These are phyloP conservation scores for Glareola pratincola DNA, from an alignment of 2,113 vertebrate species.

Conservation along the genomic window DNA sequence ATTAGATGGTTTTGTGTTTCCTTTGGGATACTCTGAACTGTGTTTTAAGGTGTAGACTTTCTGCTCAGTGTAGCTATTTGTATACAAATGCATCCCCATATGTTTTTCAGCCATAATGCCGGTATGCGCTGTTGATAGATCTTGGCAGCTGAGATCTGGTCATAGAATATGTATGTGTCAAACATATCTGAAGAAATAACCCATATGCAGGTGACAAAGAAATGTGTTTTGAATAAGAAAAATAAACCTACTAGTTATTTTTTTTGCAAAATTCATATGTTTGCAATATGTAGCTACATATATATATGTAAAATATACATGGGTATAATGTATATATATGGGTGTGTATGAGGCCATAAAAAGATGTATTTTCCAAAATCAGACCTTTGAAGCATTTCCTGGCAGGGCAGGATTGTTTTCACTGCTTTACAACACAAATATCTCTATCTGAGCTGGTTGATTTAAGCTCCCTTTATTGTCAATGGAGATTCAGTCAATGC, in stretches of 20 bases:
- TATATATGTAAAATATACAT: not conserved
- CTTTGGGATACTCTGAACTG: not conserved
- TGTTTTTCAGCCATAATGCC: slow-evolving; percentile 27
- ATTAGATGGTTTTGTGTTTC: slow-evolving; percentile 49
- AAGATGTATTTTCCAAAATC: not conserved
- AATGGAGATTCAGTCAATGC: not conserved
- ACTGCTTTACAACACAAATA: not conserved
- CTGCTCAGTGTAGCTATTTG: slow-evolving; percentile 4
- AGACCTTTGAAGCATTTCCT: not conserved
- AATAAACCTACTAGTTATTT: not conserved
- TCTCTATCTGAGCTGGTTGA: not conserved
- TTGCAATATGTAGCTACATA: not conserved
- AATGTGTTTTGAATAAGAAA: not conserved
- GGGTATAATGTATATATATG: not conserved
- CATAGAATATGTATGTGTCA: not conserved
- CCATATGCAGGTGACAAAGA: not conserved
- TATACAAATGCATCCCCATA: slow-evolving; percentile 8
- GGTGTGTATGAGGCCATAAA: not conserved
- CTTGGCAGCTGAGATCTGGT: slow-evolving; percentile 41
- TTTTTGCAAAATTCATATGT: not conserved
- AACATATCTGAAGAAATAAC: not conserved
- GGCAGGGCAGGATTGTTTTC: not conserved
- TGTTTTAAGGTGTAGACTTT: slow-evolving; percentile 50
- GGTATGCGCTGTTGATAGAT: slow-evolving; percentile 21
- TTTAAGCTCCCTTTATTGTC: not conserved